These are phyloP conservation scores for Silurus meridionalis DNA, from an alignment of 2,113 vertebrate species.

Conservation along the genomic window DNA sequence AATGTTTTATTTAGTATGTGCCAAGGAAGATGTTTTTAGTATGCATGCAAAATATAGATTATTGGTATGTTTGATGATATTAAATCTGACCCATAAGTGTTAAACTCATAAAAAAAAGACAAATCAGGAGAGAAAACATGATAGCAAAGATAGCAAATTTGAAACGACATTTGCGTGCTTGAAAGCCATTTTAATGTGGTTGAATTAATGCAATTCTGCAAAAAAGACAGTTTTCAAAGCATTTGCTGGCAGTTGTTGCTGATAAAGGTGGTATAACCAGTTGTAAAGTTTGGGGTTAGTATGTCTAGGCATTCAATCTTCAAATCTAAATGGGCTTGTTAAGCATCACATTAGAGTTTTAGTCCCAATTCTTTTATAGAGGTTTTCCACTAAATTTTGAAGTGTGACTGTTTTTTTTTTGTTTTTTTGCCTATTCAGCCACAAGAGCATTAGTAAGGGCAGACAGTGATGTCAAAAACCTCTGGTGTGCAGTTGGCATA, in stretches of 20 bases:
- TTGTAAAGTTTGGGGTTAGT: neutral
- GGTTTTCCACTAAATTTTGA: neutral
- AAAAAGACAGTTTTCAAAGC: neutral
- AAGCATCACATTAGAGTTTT: neutral
- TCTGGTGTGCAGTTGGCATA: neutral
- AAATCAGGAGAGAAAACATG: neutral
- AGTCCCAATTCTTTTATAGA: neutral
- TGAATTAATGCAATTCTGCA: neutral
- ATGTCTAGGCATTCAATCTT: neutral
- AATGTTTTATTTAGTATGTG: neutral
- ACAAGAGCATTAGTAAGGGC: neutral
- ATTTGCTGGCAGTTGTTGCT: neutral
- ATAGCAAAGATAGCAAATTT: neutral
- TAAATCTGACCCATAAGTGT: neutral
- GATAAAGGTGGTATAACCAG: neutral
- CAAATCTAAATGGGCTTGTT: neutral
- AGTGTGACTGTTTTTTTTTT: too few relatives aligned
- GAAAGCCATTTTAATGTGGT: neutral
- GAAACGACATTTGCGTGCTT: too few relatives aligned
- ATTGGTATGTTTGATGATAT: neutral
- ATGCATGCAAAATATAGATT: neutral
- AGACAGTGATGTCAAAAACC: neutral
- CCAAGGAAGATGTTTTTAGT: slow-evolving; percentile 4
- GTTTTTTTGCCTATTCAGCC: neutral
- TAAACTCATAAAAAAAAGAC: neutral